Evolutionary conservation across 2,797 vertebrate species (phyloP).

Genomic region (Euphonia xanthogaster): DNA sequence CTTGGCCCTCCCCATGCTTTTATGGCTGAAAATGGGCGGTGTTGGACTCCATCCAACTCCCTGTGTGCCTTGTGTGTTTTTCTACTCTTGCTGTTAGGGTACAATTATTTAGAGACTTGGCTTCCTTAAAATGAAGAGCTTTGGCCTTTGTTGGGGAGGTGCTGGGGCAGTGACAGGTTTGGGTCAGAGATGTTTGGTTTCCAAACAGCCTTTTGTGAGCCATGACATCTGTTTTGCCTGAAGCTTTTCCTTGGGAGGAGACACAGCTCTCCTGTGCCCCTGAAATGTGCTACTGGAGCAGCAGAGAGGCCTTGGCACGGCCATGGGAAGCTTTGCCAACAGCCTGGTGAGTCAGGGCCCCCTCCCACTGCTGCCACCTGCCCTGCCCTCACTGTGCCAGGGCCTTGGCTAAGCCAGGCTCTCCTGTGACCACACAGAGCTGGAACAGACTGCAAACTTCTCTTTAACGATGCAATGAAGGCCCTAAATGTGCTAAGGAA

Average conservation of each 20-base stretch:
- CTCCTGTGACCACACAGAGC: background rate
- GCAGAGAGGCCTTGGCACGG: background rate
- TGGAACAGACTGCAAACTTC: background rate
- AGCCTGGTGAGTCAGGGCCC: background rate
- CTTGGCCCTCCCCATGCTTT: background rate
- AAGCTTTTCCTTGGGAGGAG: background rate
- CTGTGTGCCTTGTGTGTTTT: background rate
- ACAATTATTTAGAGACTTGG: background rate
- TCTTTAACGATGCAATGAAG: background rate
- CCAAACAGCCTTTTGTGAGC: background rate
- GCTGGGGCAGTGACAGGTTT: background rate
- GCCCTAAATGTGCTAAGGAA: background rate
- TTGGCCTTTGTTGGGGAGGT: background rate
- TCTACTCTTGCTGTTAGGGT: background rate
- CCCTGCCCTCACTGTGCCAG: background rate
- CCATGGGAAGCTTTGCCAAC: background rate
- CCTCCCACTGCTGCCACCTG: background rate
- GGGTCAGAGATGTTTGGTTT: background rate
- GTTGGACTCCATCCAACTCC: background rate
- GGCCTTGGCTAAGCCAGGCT: background rate
- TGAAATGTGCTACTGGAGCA: fast-evolving
- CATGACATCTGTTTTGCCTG: fast-evolving
- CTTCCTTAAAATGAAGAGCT: background rate
- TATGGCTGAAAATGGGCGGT: background rate
- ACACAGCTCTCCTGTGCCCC: background rate